Evolutionary conservation across 2,888 invertebrate genomes (phyloP), one percentile per base, ranked within the genome.

Genomic region (Dioctria rufipes): DNA sequence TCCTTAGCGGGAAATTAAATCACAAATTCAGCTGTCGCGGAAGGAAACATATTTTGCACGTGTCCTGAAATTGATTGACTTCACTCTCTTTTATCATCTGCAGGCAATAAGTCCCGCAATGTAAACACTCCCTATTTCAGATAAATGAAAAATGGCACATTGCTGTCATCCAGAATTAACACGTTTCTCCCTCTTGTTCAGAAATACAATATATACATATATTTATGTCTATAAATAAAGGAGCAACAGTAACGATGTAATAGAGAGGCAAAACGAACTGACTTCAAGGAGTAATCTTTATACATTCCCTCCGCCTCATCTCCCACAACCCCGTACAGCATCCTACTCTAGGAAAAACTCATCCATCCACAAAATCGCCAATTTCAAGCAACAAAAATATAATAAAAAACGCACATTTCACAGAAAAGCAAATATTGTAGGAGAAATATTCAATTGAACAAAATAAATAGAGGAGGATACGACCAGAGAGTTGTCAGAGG

Each of bases 161-260:
- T 78, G 81, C 81, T 81, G 79, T 71, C 81, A 81, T 73, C 79
- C 73, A 66, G 81, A 79, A 81, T 81, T 81, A 81, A 81, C 81
- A 81, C 81, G 78, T 81, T 78, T 39, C 25, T 75, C 43, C 61
- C 73, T 43, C 37, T 13, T 11, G 13, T 13, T 13, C n/a, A 60
- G 5, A 60, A 13, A 60, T 11, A 51, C 8, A 51, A n/a, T n/a
- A 51, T 51, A 51, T 51, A 8, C 51, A 11, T 8, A 51, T 51
- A 11, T 51, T 25, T 25, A 25, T 25, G 25, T 25, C 25, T 25
- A 25, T 25, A 25, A 46, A 8, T 6, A 5, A 46, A 46, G 46
- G 5, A 46, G 46, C 46, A 46, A 46, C 46, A 46, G 46, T 8
- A 25, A 25, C 25, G 25, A 25, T 25, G 25, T 25, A 25, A 25